Conservation (phyloP, 2,888 invertebrate genomes). For the Drosophila neonasuta region DNA sequence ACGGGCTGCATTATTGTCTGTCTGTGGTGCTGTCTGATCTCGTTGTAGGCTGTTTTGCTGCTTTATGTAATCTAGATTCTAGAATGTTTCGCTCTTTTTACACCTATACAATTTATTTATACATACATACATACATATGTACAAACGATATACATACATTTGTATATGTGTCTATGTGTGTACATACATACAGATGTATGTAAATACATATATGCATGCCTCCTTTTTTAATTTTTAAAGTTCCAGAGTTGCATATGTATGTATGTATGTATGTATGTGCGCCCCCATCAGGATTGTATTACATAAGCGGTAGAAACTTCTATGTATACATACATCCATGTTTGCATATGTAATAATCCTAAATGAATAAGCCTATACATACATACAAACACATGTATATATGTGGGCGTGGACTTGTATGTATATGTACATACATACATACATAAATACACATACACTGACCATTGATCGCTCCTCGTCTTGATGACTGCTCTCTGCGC, state of each 20-base stretch:
- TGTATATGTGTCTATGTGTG: background rate
- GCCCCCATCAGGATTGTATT: conserved; percentile 60
- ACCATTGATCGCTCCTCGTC: conserved; percentile 24
- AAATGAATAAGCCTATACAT: background rate
- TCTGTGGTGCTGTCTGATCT: conserved; percentile 42
- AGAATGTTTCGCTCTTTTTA: conserved; percentile 3
- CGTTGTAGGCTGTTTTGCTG: conserved; percentile 36
- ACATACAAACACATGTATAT: conserved; percentile 17
- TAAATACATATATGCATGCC: background rate
- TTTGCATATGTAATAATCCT: no score
- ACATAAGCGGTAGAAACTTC: conserved; percentile 53
- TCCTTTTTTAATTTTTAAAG: background rate
- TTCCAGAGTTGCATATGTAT: background rate
- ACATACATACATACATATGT: conserved; percentile 11
- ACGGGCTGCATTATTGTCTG: conserved; percentile 47
- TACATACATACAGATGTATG: background rate
- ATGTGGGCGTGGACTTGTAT: conserved; percentile 36
- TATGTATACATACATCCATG: conserved; percentile 22
- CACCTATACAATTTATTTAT: conserved; percentile 1
- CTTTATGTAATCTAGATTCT: conserved; percentile 63
- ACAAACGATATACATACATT: background rate
- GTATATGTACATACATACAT: conserved; percentile 5
- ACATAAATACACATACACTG: background rate
- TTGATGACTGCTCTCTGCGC: conserved; percentile 28
- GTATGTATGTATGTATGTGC: conserved; percentile 24